phyloP scores from a whole-genome alignment of 37 sponge, comb jelly and placozoan genomes.

The Dysidea cf. avara region DNA sequence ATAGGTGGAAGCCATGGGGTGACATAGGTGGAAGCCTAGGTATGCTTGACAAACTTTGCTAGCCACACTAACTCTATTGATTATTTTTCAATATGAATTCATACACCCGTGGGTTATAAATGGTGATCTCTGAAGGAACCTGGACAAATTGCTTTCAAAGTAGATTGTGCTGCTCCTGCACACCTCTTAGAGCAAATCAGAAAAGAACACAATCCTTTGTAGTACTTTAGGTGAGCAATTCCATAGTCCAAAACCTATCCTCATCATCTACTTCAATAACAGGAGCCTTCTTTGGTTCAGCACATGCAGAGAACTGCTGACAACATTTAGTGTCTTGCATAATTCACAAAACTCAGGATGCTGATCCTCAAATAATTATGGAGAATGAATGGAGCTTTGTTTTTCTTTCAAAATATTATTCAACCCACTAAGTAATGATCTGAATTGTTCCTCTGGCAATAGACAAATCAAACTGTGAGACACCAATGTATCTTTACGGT shows the following conservation, averaged over 20 bases:
- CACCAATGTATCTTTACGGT: no score
- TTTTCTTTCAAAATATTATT: constrained; percentile 20
- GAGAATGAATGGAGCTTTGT: not conserved
- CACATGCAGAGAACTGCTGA: constrained; percentile 26
- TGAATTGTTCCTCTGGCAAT: no score
- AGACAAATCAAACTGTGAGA: no score
- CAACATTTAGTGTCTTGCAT: constrained; percentile 9
- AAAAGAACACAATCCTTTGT: constrained; percentile 8
- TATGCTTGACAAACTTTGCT: constrained; percentile 2
- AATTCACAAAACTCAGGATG: constrained; percentile 18
- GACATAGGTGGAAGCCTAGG: not conserved
- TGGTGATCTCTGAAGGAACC: not conserved
- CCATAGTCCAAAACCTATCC: constrained; percentile 7
- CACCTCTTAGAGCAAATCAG: constrained; percentile 13
- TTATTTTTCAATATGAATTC: constrained; percentile 21
- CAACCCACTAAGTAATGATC: constrained; percentile 23
- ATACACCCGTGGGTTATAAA: constrained; percentile 8
- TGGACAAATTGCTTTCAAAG: not conserved
- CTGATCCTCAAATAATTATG: constrained; percentile 19
- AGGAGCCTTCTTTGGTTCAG: constrained; percentile 8
- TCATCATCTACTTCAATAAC: constrained; percentile 11
- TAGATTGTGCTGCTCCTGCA: constrained; percentile 15
- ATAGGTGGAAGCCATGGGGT: no score
- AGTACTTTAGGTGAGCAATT: constrained; percentile 1
- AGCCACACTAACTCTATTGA: constrained; percentile 14